Evolutionary conservation across 37 sponge, comb jelly and placozoan genomes (phyloP).

Genomic region (Beroe forskalii): DNA sequence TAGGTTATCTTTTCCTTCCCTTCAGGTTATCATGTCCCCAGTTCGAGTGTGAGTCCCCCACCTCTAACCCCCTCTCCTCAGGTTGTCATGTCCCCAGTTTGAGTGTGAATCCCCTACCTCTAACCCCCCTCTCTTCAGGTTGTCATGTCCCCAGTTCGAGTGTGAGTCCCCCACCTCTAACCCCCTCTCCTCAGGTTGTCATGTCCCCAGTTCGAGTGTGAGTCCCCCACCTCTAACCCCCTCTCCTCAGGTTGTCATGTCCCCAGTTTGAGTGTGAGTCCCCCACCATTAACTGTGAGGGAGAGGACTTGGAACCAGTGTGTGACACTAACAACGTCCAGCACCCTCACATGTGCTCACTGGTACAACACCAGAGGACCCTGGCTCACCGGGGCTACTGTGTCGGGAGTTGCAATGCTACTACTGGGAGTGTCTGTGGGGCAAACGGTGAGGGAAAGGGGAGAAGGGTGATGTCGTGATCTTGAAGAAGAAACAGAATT

Average conservation of each 20-base stretch:
- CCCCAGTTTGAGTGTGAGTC: conserved; percentile 7
- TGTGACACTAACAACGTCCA: conserved; percentile 38
- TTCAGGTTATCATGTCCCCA: not conserved
- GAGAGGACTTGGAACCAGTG: conserved; percentile 45
- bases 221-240: not conserved
- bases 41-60: conserved; percentile 14
- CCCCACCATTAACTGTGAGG: conserved; percentile 14
- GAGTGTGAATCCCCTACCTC: conserved; percentile 3
- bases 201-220: conserved; percentile 9
- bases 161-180: not conserved
- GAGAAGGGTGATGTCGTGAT: no score
- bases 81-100: not conserved
- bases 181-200: not conserved
- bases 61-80: not conserved
- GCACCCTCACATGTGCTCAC: conserved; percentile 58
- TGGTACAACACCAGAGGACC: not conserved
- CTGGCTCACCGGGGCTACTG: conserved; percentile 62
- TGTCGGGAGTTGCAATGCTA: conserved; percentile 55
- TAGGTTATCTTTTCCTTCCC: no score
- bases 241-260: not conserved
- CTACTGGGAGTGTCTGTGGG: conserved; percentile 44
- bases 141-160: not conserved
- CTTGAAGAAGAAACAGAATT: no score
- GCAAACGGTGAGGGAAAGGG: conserved; percentile 36
- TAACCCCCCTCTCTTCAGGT: not conserved